These are phyloP conservation scores for Thymallus thymallus DNA, from an alignment of 2,113 vertebrate species.

Conservation along the genomic window DNA sequence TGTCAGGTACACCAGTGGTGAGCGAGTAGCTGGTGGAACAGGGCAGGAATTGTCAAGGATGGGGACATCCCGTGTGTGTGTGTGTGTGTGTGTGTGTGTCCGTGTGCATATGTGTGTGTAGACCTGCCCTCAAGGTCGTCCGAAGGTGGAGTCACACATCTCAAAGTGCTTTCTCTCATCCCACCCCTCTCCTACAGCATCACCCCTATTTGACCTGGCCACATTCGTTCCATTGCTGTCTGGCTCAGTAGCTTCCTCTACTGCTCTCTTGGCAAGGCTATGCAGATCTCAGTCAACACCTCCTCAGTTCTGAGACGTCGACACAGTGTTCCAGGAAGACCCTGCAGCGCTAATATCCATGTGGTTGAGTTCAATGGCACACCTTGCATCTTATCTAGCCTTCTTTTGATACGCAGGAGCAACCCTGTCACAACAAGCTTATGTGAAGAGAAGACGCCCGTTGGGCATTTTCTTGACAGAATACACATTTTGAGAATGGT, in stretches of 20 bases:
- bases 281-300: background rate
- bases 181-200: background rate
- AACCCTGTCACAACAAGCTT: slow-evolving; percentile 27
- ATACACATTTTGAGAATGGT: background rate
- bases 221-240: background rate
- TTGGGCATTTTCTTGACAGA: background rate
- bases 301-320: background rate
- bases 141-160: background rate
- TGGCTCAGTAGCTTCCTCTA: background rate
- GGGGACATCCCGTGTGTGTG: too few species aligned
- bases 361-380: slow-evolving; percentile 4
- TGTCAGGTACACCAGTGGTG: background rate
- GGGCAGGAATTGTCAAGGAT: too few species aligned
- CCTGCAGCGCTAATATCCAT: slow-evolving; percentile 1
- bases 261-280: background rate
- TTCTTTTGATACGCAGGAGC: background rate
- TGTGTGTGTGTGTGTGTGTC: too few species aligned
- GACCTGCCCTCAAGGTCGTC: too few species aligned
- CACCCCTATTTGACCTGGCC: background rate
- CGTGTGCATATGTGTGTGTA: too few species aligned
- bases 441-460: background rate
- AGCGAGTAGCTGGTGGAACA: too few species aligned
- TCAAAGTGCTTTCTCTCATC: background rate
- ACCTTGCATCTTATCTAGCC: background rate
- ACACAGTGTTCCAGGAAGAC: slow-evolving; percentile 6